A percentile compares a stretch with the other conserved stretches of the same genome.
Conservation (phyloP, 2,797 vertebrate genomes). For the Momotus momota region DNA sequence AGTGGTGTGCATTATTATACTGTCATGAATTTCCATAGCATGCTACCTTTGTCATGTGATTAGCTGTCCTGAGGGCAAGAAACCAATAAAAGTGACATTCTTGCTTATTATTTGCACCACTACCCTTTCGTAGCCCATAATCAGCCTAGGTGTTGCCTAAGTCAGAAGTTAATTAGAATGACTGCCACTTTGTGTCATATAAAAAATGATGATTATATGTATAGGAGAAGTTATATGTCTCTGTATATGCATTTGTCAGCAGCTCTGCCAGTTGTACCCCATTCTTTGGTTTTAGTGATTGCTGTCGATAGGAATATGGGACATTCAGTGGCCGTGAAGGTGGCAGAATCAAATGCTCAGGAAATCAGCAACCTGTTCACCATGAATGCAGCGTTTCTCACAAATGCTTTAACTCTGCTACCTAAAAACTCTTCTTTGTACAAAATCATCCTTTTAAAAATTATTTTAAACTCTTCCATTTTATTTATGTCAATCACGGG, state of each 20-base stretch:
- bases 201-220: constrained; percentile 28
- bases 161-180: constrained; percentile 74
- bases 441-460: constrained; percentile 7
- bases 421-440: neutral
- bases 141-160: constrained; percentile 20
- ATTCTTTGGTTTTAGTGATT: neutral
- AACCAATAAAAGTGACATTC: constrained; percentile 54
- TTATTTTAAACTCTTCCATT: constrained; percentile 37
- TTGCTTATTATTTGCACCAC: constrained; percentile 56
- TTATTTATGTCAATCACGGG: constrained; percentile 55
- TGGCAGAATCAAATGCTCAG: neutral
- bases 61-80: constrained; percentile 64
- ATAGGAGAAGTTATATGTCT: constrained; percentile 38
- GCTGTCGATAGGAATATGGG: neutral
- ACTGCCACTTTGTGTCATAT: constrained; percentile 44
- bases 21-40: neutral
- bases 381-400: neutral
- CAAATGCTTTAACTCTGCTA: neutral
- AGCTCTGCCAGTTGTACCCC: constrained; percentile 18
- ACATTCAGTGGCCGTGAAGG: neutral
- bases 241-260: neutral
- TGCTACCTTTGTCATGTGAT: constrained; percentile 42
- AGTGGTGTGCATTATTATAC: constrained; percentile 14
- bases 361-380: neutral
- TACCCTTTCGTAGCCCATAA: constrained; percentile 31